These are phyloP conservation scores for Drosophila arizonae DNA, from an alignment of 1,140 invertebrate genomes.

Conservation along the genomic window DNA sequence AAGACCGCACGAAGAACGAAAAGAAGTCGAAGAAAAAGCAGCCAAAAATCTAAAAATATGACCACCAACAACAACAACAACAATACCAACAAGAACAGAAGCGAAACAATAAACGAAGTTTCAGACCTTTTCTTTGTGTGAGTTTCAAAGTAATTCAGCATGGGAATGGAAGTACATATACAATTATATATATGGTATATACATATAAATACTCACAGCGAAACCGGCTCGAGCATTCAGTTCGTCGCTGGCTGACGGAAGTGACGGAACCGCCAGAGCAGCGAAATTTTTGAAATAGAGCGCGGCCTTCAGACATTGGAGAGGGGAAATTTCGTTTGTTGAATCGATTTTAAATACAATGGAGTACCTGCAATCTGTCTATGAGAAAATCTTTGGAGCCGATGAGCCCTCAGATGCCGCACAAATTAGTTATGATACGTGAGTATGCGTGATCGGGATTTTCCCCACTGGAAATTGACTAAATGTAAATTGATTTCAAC, in stretches of 20 bases:
- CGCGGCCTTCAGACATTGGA: constrained; percentile 12
- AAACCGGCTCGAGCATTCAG: constrained; percentile 63
- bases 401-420: constrained; percentile 31
- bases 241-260: constrained; percentile 52
- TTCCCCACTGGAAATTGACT: not conserved
- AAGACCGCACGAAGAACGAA: constrained; percentile 35
- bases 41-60: constrained; percentile 22
- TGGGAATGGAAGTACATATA: constrained; percentile 34
- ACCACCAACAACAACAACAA: constrained; percentile 21
- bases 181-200: not conserved
- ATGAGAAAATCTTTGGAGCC: constrained; percentile 67
- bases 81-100: constrained; percentile 19
- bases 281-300: constrained; percentile 36
- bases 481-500: not conserved
- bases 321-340: constrained; percentile 21
- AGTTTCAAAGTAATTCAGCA: constrained; percentile 45
- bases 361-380: constrained; percentile 72
- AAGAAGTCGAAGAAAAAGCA: constrained; percentile 47
- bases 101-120: constrained; percentile 25
- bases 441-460: constrained; percentile 23
- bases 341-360: constrained; percentile 65
- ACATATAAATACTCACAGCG: constrained; percentile 46
- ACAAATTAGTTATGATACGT: constrained; percentile 49
- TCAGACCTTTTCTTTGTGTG: constrained; percentile 9
- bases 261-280: constrained; percentile 38